Evolutionary conservation across 2,113 vertebrate genomes (phyloP), one percentile per base, ranked within the genome.

Genomic region (Craseonycteris thonglongyai): DNA sequence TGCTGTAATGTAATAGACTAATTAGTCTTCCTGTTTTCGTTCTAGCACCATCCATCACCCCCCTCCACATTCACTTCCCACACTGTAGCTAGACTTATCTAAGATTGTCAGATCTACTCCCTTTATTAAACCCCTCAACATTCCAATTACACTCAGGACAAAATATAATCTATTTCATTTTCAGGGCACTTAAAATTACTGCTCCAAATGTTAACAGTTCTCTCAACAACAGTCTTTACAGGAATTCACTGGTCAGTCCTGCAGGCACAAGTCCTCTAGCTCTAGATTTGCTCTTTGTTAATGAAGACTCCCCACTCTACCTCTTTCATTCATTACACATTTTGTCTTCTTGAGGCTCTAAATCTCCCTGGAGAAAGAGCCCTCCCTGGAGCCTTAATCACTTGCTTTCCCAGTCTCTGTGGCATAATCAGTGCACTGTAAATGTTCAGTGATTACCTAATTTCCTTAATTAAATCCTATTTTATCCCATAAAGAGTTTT

Each of bases 401-500:
- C 63, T 42, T 94, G 66, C 49, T 72, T 86, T 54, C 16, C 33
- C 42, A 30, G 26, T 61, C 13, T 7, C 72, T 65, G 45, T 49
- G 40, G 89, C 61, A 30, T 72, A 72, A 59, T 47, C 47, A 49
- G 12, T 45, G 18, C 40, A 78, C 59, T 79, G 58, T 49, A 51
- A 94, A 79, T 79, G 71, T 79, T 88, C 65, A 56, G 13, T 74
- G 66, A 75, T 28, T 35, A 68, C 49, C 42, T 94, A 49, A 49
- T 65, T 75, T 82, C 38, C 24, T 74, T 63, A 80, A 61, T 75
- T 74, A 79, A 84, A 88, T 61, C 33, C 35, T 63, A 38, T 75
- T 91, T 88, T 69, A 93, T 91, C 81, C 49, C 59, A 74, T 61
- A 72, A 69, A 82, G 89, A 76, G 42, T 92, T 91, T 83, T 61